Conservation (phyloP, 2,888 invertebrate species). For the Amphipyra berbera region DNA sequence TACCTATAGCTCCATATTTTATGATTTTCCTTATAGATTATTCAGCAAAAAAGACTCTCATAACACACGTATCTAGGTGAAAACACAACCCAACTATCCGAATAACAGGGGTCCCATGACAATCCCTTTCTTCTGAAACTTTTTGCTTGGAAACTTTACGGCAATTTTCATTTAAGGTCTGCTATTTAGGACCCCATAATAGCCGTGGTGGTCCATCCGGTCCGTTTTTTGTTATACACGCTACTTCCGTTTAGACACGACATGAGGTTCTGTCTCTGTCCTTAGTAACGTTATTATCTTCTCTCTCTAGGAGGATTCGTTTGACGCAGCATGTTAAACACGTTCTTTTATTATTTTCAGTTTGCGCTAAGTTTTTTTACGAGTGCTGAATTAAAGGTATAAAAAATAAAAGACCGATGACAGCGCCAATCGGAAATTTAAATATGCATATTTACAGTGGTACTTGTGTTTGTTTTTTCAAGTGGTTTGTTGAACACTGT, state of each 20-base stretch:
- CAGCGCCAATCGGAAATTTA: neutral
- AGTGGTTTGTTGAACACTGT: neutral
- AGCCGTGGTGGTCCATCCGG: constrained; percentile 43
- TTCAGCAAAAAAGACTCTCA: constrained; percentile 17
- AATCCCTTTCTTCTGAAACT: constrained; percentile 35
- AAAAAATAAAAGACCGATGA: neutral
- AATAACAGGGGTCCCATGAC: constrained; percentile 22
- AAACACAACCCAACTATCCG: constrained; percentile 33
- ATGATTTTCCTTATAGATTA: no score
- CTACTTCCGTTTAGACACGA: constrained; percentile 38
- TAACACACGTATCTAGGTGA: constrained; percentile 13
- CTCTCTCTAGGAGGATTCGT: neutral
- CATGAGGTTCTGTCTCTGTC: constrained; percentile 20
- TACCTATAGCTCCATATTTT: no score
- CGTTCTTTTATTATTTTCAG: constrained; percentile 17
- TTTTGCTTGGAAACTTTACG: constrained; percentile 43
- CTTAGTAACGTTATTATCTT: constrained; percentile 41
- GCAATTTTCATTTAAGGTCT: constrained; percentile 50
- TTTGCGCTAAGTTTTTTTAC: neutral
- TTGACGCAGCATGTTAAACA: constrained; percentile 28
- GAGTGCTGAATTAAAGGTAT: neutral
- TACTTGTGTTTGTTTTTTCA: neutral
- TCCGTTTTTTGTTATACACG: constrained; percentile 48
- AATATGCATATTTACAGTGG: neutral
- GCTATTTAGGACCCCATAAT: constrained; percentile 44